Evolutionary conservation across 2,113 vertebrate species (phyloP).

Genomic region (Mustela lutreola): DNA sequence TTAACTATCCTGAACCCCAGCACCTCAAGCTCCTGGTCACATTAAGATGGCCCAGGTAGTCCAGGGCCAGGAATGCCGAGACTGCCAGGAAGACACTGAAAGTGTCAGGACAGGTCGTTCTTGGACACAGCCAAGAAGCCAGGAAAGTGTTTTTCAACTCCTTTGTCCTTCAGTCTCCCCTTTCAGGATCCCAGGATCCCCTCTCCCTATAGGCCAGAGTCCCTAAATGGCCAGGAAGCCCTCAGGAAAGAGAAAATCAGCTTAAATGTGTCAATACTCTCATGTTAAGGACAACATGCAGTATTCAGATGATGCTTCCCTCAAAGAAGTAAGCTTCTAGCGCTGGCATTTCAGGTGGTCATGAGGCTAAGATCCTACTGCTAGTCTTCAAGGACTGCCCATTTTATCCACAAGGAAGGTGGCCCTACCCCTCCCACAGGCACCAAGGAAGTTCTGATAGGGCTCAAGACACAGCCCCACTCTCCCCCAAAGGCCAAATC

Average conservation of each 20-base stretch:
- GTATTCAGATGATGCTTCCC: background rate
- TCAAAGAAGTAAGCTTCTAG: conserved; percentile 6
- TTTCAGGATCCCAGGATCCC: conserved; percentile 28
- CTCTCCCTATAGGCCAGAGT: background rate
- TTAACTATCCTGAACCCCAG: background rate
- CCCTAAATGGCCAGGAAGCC: background rate
- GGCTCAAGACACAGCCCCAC: background rate
- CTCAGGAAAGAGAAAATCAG: background rate
- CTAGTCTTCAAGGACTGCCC: background rate
- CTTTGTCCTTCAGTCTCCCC: background rate
- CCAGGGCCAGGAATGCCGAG: background rate
- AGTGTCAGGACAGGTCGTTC: background rate
- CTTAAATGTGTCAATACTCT: background rate
- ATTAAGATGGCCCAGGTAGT: background rate
- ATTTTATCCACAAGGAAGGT: background rate
- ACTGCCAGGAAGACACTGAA: background rate
- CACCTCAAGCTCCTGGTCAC: background rate
- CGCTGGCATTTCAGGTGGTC: background rate
- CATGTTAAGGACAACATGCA: background rate
- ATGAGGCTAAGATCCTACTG: background rate
- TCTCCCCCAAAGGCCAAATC: background rate
- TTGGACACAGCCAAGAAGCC: background rate
- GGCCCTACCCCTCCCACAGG: background rate
- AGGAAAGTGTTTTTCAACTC: background rate
- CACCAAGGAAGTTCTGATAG: background rate